Percentiles rank a stretch among this genome's conserved stretches.
Conservation (phyloP, 2,113 vertebrate genomes). For the Callospermophilus lateralis region DNA sequence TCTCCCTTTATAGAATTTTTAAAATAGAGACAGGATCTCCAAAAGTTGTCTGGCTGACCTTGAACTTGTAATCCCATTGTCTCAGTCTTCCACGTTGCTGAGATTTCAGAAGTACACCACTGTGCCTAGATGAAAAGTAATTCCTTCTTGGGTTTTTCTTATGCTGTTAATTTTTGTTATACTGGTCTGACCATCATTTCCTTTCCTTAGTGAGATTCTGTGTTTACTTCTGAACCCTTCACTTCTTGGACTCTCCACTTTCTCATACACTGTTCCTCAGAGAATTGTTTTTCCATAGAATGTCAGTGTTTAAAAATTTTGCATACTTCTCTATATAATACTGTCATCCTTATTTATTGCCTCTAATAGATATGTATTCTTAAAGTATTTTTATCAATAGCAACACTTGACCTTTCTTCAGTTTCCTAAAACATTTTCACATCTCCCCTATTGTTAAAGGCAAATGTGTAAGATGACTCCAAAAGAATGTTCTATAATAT, state of each 20-base stretch:
- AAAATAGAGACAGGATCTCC: too few species aligned
- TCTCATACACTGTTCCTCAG: background rate
- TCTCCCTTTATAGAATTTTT: too few species aligned
- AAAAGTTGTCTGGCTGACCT: fast-evolving
- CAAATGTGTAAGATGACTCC: background rate
- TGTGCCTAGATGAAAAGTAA: background rate
- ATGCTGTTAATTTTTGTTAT: background rate
- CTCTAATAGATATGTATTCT: background rate
- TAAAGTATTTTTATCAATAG: slow-evolving; percentile 2
- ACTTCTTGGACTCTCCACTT: background rate
- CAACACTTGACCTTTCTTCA: background rate
- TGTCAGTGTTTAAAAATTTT: background rate
- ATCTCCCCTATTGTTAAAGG: background rate
- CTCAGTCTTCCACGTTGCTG: too few species aligned
- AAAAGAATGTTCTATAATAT: background rate
- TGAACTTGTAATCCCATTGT: too few species aligned
- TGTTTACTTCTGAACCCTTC: background rate
- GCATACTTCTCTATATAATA: background rate
- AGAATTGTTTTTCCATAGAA: background rate
- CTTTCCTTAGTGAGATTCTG: background rate
- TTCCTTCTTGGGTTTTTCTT: background rate
- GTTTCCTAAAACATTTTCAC: background rate
- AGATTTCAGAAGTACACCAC: too few species aligned
- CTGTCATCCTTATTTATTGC: background rate
- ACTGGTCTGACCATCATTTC: background rate